Evolutionary conservation across 2,888 invertebrate genomes (phyloP).

Genomic region (Spisula subtruncata): DNA sequence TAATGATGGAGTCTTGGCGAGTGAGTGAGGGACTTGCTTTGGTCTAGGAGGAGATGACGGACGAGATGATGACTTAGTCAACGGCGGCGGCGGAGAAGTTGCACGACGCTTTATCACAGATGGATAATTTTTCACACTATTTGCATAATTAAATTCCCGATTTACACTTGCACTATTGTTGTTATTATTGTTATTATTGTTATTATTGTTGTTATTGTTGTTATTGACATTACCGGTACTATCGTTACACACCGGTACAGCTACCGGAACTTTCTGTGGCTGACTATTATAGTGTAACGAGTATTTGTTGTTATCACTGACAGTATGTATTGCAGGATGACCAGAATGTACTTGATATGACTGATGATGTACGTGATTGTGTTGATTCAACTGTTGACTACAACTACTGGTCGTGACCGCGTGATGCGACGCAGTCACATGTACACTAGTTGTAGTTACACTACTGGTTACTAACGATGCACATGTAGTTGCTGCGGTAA

Average conservation of each 20-base stretch:
- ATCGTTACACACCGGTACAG: constrained; percentile 38
- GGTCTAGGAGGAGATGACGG: constrained; percentile 42
- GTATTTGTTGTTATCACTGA: constrained; percentile 15
- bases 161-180: constrained; percentile 25
- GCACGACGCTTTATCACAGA: constrained; percentile 60
- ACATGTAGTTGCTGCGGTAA: constrained; percentile 84
- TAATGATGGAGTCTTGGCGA: constrained; percentile 25
- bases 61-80: constrained; percentile 52
- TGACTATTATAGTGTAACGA: constrained; percentile 19
- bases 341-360: constrained; percentile 28
- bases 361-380: constrained; percentile 53
- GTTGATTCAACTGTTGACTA: constrained; percentile 29
- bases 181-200: constrained; percentile 33
- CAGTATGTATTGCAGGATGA: background rate
- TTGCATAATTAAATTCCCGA: constrained; percentile 19
- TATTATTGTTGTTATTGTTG: constrained; percentile 29
- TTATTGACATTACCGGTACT: constrained; percentile 6
- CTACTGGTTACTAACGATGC: constrained; percentile 58
- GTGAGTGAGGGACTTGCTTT: constrained; percentile 49
- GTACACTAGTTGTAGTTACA: constrained; percentile 44
- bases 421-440: constrained; percentile 42
- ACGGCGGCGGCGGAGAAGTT: constrained; percentile 54
- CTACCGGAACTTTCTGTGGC: constrained; percentile 25
- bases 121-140: constrained; percentile 25
- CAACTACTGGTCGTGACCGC: constrained; percentile 40